phyloP scores from a whole-genome alignment of 2,888 invertebrate species.

The Sepioteuthis lessoniana region DNA sequence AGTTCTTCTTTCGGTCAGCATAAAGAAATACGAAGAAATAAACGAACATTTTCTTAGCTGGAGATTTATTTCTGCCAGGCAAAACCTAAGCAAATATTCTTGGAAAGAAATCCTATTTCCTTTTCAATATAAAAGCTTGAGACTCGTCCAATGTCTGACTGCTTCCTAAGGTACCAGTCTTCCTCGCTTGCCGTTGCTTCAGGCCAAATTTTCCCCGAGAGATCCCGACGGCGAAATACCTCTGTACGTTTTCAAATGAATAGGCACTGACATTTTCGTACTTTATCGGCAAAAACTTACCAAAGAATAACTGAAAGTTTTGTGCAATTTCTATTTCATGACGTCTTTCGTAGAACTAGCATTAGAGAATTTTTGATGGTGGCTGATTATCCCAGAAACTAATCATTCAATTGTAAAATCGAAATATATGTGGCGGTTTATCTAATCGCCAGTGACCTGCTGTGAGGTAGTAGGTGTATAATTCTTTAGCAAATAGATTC shows the following conservation, averaged over 20 bases:
- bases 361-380: too few relatives aligned
- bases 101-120: constrained; percentile 17
- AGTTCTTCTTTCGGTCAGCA: background rate
- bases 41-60: background rate
- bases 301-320: background rate
- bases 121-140: background rate
- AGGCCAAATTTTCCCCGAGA: background rate
- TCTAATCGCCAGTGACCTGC: too few relatives aligned
- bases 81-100: background rate
- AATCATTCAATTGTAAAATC: too few relatives aligned
- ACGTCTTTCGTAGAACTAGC: background rate
- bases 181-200: background rate
- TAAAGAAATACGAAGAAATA: background rate
- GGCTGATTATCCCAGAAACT: too few relatives aligned
- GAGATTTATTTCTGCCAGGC: background rate
- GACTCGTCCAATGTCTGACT: background rate
- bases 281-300: background rate
- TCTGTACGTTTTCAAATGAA: background rate
- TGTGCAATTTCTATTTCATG: background rate
- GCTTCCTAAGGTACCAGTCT: background rate
- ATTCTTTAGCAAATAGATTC: too few relatives aligned
- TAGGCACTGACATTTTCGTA: background rate
- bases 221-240: background rate
- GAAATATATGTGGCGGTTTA: too few relatives aligned
- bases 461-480: too few relatives aligned